These are phyloP conservation scores for Eolophus roseicapilla DNA, from an alignment of 2,113 vertebrate genomes.

Conservation along the genomic window DNA sequence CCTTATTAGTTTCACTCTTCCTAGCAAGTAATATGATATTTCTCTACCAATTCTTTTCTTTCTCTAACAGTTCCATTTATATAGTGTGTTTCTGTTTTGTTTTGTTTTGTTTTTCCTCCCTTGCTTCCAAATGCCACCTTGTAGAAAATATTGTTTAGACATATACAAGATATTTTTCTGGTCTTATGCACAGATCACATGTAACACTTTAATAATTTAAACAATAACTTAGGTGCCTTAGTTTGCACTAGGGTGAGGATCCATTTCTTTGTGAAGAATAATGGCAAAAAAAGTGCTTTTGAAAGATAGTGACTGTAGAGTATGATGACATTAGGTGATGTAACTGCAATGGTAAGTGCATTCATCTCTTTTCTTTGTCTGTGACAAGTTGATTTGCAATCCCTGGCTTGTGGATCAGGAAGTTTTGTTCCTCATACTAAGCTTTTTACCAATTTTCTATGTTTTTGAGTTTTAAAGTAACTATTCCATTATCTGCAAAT, in stretches of 20 bases:
- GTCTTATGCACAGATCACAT: not conserved
- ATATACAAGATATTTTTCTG: not conserved
- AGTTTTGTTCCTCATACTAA: not conserved
- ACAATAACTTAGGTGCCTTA: not conserved
- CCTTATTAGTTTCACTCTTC: not conserved
- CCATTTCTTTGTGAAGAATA: not conserved
- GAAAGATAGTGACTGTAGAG: not conserved
- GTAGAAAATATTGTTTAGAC: not conserved
- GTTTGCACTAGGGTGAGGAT: not conserved
- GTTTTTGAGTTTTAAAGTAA: not conserved
- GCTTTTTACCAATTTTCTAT: not conserved
- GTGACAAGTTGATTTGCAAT: not conserved
- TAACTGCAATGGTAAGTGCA: not conserved
- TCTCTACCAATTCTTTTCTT: not conserved
- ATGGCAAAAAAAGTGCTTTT: not conserved
- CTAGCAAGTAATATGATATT: not conserved
- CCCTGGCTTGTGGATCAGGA: not conserved
- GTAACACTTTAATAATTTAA: not conserved
- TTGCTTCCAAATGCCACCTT: not conserved
- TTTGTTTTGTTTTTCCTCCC: not conserved
- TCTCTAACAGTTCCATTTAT: not conserved
- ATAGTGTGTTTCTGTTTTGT: not conserved
- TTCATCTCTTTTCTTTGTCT: not conserved
- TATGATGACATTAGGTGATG: not conserved
- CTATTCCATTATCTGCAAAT: not conserved